A percentile compares a stretch with the other conserved stretches of the same genome.
Conservation (phyloP, 2,888 invertebrate species). For the Luffia ferchaultella region DNA sequence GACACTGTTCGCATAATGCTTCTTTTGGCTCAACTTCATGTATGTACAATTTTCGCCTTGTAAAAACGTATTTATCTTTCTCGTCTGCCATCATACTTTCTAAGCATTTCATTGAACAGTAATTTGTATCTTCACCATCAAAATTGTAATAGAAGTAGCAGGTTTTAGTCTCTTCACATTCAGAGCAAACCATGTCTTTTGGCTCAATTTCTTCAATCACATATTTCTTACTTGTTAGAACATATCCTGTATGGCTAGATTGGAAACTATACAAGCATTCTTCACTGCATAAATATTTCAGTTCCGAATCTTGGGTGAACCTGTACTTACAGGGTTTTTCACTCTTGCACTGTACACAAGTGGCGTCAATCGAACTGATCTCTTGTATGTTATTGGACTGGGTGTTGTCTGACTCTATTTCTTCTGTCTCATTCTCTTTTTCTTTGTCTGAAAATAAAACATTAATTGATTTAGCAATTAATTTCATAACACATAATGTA, state of each 20-base stretch:
- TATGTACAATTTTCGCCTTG: conserved; percentile 57
- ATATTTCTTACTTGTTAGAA: conserved; percentile 38
- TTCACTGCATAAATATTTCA: conserved; percentile 49
- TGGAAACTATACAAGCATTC: conserved; percentile 55
- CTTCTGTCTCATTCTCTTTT: conserved; percentile 53
- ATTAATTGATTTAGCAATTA: no score
- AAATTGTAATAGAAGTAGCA: conserved; percentile 55
- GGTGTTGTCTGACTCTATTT: conserved; percentile 36
- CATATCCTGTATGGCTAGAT: conserved; percentile 33
- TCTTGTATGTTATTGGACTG: conserved; percentile 48
- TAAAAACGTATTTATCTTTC: conserved; percentile 60
- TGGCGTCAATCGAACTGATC: conserved; percentile 32
- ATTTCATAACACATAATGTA: no score
- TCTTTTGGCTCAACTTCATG: conserved; percentile 36
- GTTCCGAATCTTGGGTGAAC: conserved; percentile 32
- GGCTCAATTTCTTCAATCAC: conserved; percentile 45
- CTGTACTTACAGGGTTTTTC: conserved; percentile 36
- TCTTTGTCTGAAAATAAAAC: conserved; percentile 46
- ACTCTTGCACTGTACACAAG: conserved; percentile 52
- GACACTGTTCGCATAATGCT: conserved; percentile 54
- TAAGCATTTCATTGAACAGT: conserved; percentile 63
- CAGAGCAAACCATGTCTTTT: conserved; percentile 33
- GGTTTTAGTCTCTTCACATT: conserved; percentile 47
- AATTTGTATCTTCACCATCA: conserved; percentile 52
- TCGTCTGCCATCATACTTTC: conserved; percentile 61